Percentiles rank a stretch among this genome's conserved stretches.
These are phyloP conservation scores for Reticulitermes lucifugus DNA, from an alignment of 2,888 invertebrate genomes.

Conservation along the genomic window DNA sequence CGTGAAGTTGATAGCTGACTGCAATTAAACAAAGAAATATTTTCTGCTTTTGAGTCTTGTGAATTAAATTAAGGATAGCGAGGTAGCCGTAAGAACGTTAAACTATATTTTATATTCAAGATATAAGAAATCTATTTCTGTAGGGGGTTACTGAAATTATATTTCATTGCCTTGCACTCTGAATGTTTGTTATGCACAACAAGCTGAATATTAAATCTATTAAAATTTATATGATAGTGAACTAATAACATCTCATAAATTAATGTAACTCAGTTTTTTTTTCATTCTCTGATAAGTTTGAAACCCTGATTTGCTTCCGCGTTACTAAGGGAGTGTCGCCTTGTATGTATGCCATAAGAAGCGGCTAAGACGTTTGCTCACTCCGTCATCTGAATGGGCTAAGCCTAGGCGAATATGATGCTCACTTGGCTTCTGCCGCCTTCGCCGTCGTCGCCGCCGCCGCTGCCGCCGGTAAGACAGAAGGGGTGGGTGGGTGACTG, in stretches of 20 bases:
- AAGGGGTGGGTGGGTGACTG: conserved; percentile 45
- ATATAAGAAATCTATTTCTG: neutral
- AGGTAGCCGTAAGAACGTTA: conserved; percentile 32
- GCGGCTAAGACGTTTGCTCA: neutral
- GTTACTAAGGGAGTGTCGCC: no score
- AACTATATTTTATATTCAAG: conserved; percentile 1
- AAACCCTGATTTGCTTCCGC: no score
- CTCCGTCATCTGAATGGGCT: neutral
- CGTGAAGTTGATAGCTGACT: neutral
- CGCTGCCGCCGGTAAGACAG: conserved; percentile 39
- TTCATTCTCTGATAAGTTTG: no score
- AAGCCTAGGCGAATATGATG: neutral
- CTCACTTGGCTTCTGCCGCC: conserved; percentile 15
- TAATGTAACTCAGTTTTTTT: no score
- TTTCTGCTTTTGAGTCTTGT: neutral
- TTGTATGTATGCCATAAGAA: no score
- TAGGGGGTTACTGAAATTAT: no score
- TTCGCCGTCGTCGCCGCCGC: neutral
- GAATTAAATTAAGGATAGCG: neutral
- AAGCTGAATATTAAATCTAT: no score
- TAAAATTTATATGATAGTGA: no score
- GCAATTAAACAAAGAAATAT: neutral
- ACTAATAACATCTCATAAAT: no score
- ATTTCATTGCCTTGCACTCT: neutral
- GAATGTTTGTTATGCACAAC: neutral